Evolutionary conservation across 2,888 invertebrate genomes (phyloP), one percentile per base, ranked within the genome.

Genomic region (Hirudinaria manillensis): DNA sequence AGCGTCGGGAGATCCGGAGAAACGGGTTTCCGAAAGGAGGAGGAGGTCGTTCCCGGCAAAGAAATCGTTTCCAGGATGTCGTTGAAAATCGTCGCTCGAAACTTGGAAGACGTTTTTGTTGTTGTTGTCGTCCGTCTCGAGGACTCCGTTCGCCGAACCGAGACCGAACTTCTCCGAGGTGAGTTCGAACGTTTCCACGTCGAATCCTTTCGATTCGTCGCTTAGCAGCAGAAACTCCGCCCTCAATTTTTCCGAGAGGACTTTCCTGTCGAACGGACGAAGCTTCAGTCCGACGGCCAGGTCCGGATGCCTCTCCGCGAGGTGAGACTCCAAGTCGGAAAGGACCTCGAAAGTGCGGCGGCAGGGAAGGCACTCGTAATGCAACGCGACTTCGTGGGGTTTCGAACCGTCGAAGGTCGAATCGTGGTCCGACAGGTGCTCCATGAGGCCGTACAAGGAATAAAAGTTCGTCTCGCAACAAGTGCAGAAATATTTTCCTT

Each of bases 341-440:
- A 56, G n/a, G 56, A 56, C 56, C 13, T 16, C 4, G 16, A 56
- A 56, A 3, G 27, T 56, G 56, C n/a, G 13, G n/a, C 6, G 27
- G 56, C 56, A 56, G 6, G 56, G 56, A 56, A 56, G 56, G 56
- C 56, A 56, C 56, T 56, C 27, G 56, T 24, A 56, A 16, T 6
- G 6, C 56, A 38, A 70, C 36, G 2, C 7, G 4, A n/a, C 38
- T 6, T 19, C 45, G 24, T 34, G 61, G 10, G 38, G 34, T 24
- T 66, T 68, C 13, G 27, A 36, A 45, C 24, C 56, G 80, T 1
- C 83, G 82, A 27, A 79, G 78, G 67, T 80, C 80, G 21, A 24
- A 21, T 77, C 73, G 65, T 56, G 56, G 45, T 38, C 66, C 27
- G n/a, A 27, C 24, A 73, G 56, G 34, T 77, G 77, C 13, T 70